Evolutionary conservation across 2,797 vertebrate genomes (phyloP), one percentile per base, ranked within the genome.

Genomic region (Florisuga fusca): DNA sequence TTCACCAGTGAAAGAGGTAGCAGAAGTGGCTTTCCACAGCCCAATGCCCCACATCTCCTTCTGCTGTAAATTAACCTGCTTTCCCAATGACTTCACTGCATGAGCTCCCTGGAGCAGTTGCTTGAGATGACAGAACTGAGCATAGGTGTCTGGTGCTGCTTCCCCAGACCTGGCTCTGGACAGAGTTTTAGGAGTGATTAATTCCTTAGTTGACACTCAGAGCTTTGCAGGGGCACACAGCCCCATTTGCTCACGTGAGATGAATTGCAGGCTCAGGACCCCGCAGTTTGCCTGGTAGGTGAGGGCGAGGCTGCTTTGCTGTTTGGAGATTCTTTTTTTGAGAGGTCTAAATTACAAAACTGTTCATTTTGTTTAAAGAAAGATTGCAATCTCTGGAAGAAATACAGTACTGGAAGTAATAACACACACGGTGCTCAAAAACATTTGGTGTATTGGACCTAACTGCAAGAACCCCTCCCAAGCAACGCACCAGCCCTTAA

Each of bases 41-140:
- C 85, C 2, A 7, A 12, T 94, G 82, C 82, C 94, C 96, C 90
- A 46, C 83, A 41, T 79, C 91, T 88, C 95, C 91, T 84, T 2
- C 87, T 86, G 91, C 85, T 9, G 4, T 94, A 94, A 96, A 96
- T 96, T 89, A 91, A 86, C 80, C 92, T 82, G 71, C 90, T 82
- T 94, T 95, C 63, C 93, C 8, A 1, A n/a, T 95, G 93, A 91
- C 90, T 95, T 89, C 93, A 92, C 92, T 31, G 51, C 38, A 0
- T 41, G 9, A 48, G 63, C 90, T 95, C 91, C 88, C 74, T 13
- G 67, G 94, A 84, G 86, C 94, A 43, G 10, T 72, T 64, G 48
- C 54, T 22, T 22, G 79, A 77, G 87, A 41, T 89, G 94, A 87
- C 95, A 89, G 84, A 54, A 5, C 23, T 27, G 14, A 77, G 66